Evolutionary conservation across 2,797 vertebrate genomes (phyloP), one percentile per base, ranked within the genome.

Genomic region (Ispidina lecontei): DNA sequence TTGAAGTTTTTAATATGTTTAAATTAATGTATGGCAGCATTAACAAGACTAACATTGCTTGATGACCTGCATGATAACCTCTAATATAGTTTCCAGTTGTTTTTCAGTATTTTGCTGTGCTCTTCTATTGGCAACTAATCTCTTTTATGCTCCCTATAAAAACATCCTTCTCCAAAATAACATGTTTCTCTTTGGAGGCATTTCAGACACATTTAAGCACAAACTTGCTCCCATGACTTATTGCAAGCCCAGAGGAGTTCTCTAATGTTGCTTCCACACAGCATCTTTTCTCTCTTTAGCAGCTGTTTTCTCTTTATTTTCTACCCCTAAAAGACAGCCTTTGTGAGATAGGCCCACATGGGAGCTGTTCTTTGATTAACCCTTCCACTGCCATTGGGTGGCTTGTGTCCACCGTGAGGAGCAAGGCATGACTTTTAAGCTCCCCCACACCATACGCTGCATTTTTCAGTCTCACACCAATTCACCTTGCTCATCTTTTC

Each of bases 171-270:
- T 87, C 72, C 65, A 89, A 89, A 89, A 87, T 31, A 90, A 70
- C 62, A 2, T 44, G 73, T 89, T 93, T 93, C 37, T 81, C 55
- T 86, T 92, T 72, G 39, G 94, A 93, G 87, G 43, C 44, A 23
- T 93, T 96, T 91, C 56, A 89, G 91, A 56, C 41, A 60, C 67
- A 21, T 81, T 91, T 81, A 77, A 84, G 78, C 91, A 80, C 65
- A 92, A 87, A 77, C 82, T 92, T 91, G 37, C 86, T 90, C 69
- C 51, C 41, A 52, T 87, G 86, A 91, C 84, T 93, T 94, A 87
- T 12, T 92, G 74, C 46, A 72, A 79, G 47, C 95, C 86, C 95
- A 90, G 51, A 81, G 81, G 88, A 94, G 54, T 39, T 92, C 51
- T 91, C 23, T 51, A 67, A 74, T 4, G 6, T 23, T 10, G 15